These are phyloP conservation scores for Linepithema humile DNA, from an alignment of 1,140 invertebrate species.

Conservation along the genomic window DNA sequence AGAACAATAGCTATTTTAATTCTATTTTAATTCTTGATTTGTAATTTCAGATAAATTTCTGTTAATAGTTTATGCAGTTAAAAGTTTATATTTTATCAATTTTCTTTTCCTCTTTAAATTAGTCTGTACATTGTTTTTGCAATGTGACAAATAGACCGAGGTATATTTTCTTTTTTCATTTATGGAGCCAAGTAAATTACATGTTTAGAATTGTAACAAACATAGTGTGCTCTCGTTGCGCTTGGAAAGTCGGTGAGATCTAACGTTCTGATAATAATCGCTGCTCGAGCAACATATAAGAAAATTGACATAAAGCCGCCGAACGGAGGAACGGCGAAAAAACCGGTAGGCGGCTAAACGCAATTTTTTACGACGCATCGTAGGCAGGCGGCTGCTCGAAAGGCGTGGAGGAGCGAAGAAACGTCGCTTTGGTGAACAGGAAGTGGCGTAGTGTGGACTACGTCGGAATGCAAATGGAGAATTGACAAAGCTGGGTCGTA, in stretches of 20 bases:
- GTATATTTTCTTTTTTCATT: not conserved
- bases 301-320: slow-evolving; percentile 16
- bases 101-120: too few relatives aligned
- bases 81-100: too few relatives aligned
- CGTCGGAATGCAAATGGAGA: slow-evolving; percentile 64
- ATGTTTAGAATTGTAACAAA: not conserved
- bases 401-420: not conserved
- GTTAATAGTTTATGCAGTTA: too few relatives aligned
- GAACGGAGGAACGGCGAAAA: not conserved
- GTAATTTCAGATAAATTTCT: too few relatives aligned
- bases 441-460: slow-evolving; percentile 36
- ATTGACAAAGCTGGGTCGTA: slow-evolving; percentile 18
- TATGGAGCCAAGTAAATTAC: not conserved
- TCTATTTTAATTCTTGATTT: too few relatives aligned
- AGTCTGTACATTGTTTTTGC: not conserved
- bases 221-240: not conserved
- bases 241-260: not conserved
- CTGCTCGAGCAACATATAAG: not conserved
- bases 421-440: slow-evolving; percentile 43
- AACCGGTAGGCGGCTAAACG: not conserved
- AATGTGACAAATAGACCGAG: not conserved
- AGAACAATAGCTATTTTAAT: too few relatives aligned
- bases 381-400: not conserved
- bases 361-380: slow-evolving; percentile 1
- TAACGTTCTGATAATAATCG: slow-evolving; percentile 5